Evolutionary conservation across 2,888 invertebrate species (phyloP).

Genomic region (Drosophila meridionalis): DNA sequence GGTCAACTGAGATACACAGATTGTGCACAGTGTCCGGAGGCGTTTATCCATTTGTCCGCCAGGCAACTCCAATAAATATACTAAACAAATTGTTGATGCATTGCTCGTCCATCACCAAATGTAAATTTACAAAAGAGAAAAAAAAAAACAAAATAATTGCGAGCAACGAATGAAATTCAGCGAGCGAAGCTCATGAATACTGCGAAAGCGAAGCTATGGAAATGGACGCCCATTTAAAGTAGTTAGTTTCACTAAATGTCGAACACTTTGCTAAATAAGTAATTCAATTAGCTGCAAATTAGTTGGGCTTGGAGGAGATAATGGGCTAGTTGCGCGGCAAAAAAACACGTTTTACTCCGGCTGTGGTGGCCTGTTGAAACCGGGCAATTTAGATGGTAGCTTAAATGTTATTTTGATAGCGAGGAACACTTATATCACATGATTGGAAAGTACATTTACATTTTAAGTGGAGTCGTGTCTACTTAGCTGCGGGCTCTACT

Average conservation of each 20-base stretch:
- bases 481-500: background rate
- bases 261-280: conserved; percentile 35
- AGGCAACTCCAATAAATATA: background rate
- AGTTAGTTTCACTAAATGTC: conserved; percentile 18
- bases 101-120: background rate
- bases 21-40: conserved; percentile 27
- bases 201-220: conserved; percentile 3
- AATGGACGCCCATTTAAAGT: conserved; percentile 17
- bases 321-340: conserved; percentile 31
- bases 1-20: conserved; percentile 25
- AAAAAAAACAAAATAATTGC: conserved; percentile 2
- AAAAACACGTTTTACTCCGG: conserved; percentile 36
- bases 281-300: conserved; percentile 42
- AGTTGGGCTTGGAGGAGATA: conserved; percentile 36
- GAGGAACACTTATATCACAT: conserved; percentile 36
- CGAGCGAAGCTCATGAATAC: conserved; percentile 1
- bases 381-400: conserved; percentile 24
- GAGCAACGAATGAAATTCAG: background rate
- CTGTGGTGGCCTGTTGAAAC: conserved; percentile 22
- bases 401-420: conserved; percentile 22
- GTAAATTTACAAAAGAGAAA: no score
- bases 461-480: conserved; percentile 13
- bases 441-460: conserved; percentile 40
- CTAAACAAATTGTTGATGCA: background rate
- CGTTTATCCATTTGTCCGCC: conserved; percentile 5